Evolutionary conservation across 2,888 invertebrate genomes (phyloP).

Genomic region (Toxonevra muliebris): DNA sequence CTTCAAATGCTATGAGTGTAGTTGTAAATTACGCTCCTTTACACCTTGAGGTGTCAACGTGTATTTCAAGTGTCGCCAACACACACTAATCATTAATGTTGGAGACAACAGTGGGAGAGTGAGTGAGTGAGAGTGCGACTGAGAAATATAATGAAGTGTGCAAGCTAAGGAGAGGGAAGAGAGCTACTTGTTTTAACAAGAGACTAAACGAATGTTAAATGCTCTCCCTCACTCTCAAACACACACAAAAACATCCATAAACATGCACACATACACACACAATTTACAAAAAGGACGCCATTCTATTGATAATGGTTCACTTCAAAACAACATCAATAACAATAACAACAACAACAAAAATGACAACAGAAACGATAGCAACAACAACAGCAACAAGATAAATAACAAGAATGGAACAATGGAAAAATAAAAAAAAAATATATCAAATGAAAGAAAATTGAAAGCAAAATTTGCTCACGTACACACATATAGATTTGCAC

Average conservation of each 20-base stretch:
- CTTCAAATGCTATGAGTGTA: slow-evolving; percentile 6
- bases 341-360: slow-evolving; percentile 2
- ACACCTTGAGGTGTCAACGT: slow-evolving; percentile 52
- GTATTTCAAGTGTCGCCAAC: slow-evolving; percentile 36
- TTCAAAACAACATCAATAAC: too few relatives aligned
- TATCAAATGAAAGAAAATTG: neutral
- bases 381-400: neutral
- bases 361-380: too few relatives aligned
- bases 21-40: slow-evolving; percentile 53
- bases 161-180: too few relatives aligned
- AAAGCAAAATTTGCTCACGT: neutral
- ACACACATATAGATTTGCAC: neutral
- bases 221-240: too few relatives aligned
- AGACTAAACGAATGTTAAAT: too few relatives aligned
- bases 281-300: too few relatives aligned
- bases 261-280: too few relatives aligned
- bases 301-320: neutral
- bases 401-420: neutral
- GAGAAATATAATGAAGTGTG: neutral
- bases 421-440: neutral
- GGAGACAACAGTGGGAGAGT: neutral
- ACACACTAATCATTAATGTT: slow-evolving; percentile 42
- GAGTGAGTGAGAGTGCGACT: neutral
- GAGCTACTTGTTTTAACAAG: too few relatives aligned
- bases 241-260: too few relatives aligned